phyloP scores from a whole-genome alignment of 23 tunicate species.

The Diplosoma virens region DNA sequence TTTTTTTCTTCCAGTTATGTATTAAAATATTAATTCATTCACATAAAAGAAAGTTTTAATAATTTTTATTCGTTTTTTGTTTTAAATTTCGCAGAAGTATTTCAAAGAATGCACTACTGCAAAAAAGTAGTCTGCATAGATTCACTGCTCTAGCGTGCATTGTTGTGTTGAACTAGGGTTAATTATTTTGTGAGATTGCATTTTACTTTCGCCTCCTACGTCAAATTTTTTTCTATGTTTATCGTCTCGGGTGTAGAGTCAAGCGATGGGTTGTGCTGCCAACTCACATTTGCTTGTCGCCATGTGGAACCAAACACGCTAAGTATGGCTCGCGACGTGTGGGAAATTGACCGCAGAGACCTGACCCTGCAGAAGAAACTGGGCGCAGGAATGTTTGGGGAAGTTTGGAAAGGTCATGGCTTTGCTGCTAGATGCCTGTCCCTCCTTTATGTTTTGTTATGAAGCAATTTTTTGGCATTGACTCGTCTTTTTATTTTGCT shows the following conservation, averaged over 20 bases:
- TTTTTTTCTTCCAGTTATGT: too few relatives aligned
- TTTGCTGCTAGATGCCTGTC: neutral
- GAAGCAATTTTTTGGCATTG: neutral
- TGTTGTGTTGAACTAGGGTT: too few relatives aligned
- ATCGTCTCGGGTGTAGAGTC: conserved; percentile 9
- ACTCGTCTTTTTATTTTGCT: neutral
- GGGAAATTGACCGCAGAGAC: conserved; percentile 81
- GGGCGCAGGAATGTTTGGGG: conserved; percentile 98
- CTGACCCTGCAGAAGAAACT: conserved; percentile 48
- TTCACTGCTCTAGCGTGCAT: too few relatives aligned
- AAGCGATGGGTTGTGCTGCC: conserved; percentile 80
- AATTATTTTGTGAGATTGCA: too few relatives aligned
- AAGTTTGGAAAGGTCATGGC: conserved; percentile 79
- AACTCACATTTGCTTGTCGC: conserved; percentile 55
- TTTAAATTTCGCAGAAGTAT: too few relatives aligned
- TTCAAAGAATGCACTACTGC: too few relatives aligned
- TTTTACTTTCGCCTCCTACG: too few relatives aligned
- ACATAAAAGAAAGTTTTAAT: too few relatives aligned
- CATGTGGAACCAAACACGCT: conserved; percentile 30
- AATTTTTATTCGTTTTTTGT: too few relatives aligned
- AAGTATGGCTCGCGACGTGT: conserved; percentile 72
- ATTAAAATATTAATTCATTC: too few relatives aligned
- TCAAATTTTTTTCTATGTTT: too few relatives aligned
- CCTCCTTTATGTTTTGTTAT: neutral
- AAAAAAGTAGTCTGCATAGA: too few relatives aligned